These are phyloP conservation scores for Telenomus remus DNA, from an alignment of 1,140 invertebrate species.

Conservation along the genomic window DNA sequence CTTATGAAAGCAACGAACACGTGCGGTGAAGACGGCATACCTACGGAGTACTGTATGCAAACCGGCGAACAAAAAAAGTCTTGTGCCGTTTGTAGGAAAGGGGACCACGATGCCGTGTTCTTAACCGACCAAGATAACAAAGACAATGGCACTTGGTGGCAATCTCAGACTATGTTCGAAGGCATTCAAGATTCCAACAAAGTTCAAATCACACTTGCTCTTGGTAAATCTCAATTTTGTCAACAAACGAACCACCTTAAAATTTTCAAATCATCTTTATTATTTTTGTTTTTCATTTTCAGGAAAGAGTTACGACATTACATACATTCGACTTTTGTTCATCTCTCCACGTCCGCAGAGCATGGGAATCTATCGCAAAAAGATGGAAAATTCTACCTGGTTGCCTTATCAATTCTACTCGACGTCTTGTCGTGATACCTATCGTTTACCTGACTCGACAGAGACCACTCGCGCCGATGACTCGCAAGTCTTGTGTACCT, in stretches of 20 bases:
- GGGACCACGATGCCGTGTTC: conserved; percentile 85
- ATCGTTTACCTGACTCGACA: conserved; percentile 85
- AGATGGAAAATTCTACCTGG: conserved; percentile 87
- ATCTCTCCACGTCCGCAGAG: conserved; percentile 96
- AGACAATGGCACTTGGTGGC: conserved; percentile 97
- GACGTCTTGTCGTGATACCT: conserved; percentile 92
- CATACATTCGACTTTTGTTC: conserved; percentile 94
- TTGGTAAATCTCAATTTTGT: conserved; percentile 80
- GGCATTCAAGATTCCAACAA: conserved; percentile 91
- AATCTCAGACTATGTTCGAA: conserved; percentile 97
- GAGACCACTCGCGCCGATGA: conserved; percentile 82
- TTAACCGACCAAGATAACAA: conserved; percentile 93
- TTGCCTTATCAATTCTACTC: conserved; percentile 98
- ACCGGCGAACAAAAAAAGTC: conserved; percentile 81
- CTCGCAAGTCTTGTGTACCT: conserved; percentile 93
- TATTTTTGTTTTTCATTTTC: conserved; percentile 4
- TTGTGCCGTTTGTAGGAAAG: conserved; percentile 74
- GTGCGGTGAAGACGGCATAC: conserved; percentile 85
- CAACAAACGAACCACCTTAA: too few relatives aligned
- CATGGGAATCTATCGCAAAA: conserved; percentile 96
- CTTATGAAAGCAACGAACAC: conserved; percentile 95
- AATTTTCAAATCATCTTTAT: not conserved
- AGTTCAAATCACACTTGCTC: conserved; percentile 93
- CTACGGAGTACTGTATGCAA: conserved; percentile 92
- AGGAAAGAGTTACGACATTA: conserved; percentile 84